Base-by-base conservation (phyloP, 2,113 vertebrate species). In the Aphyosemion australe region DNA sequence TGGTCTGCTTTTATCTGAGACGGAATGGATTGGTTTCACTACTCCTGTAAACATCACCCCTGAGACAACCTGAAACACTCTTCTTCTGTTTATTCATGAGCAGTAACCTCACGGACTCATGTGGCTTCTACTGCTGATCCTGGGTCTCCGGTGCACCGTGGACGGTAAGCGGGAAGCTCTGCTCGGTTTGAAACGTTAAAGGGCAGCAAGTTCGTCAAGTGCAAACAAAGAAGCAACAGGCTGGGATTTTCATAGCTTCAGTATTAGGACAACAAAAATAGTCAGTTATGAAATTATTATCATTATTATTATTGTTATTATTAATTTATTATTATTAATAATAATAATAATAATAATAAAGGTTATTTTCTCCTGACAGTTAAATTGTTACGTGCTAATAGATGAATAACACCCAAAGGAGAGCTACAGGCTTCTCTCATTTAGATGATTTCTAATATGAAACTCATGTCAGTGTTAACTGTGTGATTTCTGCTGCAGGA, bases 101-200 rank as follows among this genome's bases (percentile, higher is more conserved):
- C 92, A 95, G 90, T 76, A 84, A 89, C 87, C 93, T 92, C 94
- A 86, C 94, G 94, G 94, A 93, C 95, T 94, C 94, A 99, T 99
- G 96, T 96, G 95, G 95, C 93, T 95, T 93, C 90, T 94, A 90
- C 92, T 95, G 87, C 89, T 97, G 78, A 94, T 90, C 91, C 92
- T 97, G 88, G 84, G 96, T 93, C 93, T 99, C 84, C 93, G 93
- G 70, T 94, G 92, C 89, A 80, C 85, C 79, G 95, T 91, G 75
- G 93, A 95, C 91, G 96, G 97, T 99, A 95, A 96, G 95, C 61
- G 52, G 3, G 20, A 34, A 42, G 32, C 34, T 42, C 20, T 31
- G 52, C 12, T 58, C 21, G 11, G 45, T 75, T 63, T 59, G 72
- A 61, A n/a, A 63, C 3, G 26, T 4, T 26, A 26, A 26, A 26